Percentiles rank a stretch among this genome's conserved stretches.
These are phyloP conservation scores for Allacma fusca DNA, from an alignment of 2,888 invertebrate species.

Conservation along the genomic window DNA sequence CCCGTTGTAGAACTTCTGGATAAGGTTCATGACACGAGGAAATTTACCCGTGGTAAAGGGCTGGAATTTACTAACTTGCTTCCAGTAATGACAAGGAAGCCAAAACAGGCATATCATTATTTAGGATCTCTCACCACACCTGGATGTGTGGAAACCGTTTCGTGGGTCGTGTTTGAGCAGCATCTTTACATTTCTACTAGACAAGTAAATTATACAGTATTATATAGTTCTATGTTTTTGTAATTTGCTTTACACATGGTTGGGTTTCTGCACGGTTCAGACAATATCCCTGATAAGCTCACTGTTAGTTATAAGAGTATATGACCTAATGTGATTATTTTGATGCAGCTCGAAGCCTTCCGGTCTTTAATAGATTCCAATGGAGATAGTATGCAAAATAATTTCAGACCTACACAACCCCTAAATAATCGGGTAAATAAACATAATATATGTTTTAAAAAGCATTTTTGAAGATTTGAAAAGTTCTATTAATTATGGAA, in stretches of 20 bases:
- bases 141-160: conserved; percentile 27
- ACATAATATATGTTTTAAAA: no score
- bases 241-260: no score
- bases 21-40: conserved; percentile 15
- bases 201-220: conserved; percentile 31
- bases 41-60: conserved; percentile 27
- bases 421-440: conserved; percentile 33
- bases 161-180: conserved; percentile 40
- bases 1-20: conserved; percentile 33
- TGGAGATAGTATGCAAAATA: conserved; percentile 38
- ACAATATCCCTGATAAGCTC: no score
- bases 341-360: conserved; percentile 40
- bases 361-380: conserved; percentile 38
- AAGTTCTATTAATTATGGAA: no score
- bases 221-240: no score
- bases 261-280: no score
- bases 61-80: conserved; percentile 19
- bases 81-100: conserved; percentile 32
- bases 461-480: no score
- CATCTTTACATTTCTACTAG: conserved; percentile 10
- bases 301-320: no score
- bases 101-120: conserved; percentile 38
- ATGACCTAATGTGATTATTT: no score
- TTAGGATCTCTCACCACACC: conserved; percentile 37
- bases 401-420: conserved; percentile 43